Evolutionary conservation across 2,797 vertebrate species (phyloP), one percentile per base, ranked within the genome.

Genomic region (Myioborus miniatus): DNA sequence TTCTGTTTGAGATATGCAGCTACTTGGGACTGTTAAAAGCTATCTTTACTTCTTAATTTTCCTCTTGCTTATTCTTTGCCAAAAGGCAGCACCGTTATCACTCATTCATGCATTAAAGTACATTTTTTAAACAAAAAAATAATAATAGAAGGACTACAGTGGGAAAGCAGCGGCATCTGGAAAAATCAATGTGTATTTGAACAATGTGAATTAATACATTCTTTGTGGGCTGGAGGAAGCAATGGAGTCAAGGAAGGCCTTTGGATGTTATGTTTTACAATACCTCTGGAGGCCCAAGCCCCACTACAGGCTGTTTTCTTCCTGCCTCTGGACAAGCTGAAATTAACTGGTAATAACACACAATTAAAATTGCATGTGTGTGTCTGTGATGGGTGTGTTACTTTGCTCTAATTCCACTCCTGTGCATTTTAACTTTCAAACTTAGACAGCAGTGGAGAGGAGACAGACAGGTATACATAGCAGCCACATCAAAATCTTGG

Each of bases 401-500:
- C 72, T 85, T 90, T 85, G 72, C 77, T 92, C 60, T 89, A 87
- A 96, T 95, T 94, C 94, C 78, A 53, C 89, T 89, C 93, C 72
- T 90, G 95, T 77, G 90, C 92, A 94, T 94, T 97, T 96, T 93
- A 96, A 92, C 96, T 97, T 95, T 96, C 93, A 96, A 87, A 83
- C 87, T 71, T 79, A 92, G 92, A 90, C 92, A 83, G 81, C 55
- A 8, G 83, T 77, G 83, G 94, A 90, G 91, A 96, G 83, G 87
- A 87, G 96, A 97, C 96, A 98, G 97, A 96, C 97, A 97, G 97
- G 97, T 97, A 95, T 84, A 95, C 92, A 96, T 72, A 95, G 94
- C 96, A 92, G 97, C 96, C 97, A 98, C 97, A 98, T 98, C 97
- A 97, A 97, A 97, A 96, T 97, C 97, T 95, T 96, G 92, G 92